Conservation (phyloP, 2,113 vertebrate species). For the Syrmaticus mikado region DNA sequence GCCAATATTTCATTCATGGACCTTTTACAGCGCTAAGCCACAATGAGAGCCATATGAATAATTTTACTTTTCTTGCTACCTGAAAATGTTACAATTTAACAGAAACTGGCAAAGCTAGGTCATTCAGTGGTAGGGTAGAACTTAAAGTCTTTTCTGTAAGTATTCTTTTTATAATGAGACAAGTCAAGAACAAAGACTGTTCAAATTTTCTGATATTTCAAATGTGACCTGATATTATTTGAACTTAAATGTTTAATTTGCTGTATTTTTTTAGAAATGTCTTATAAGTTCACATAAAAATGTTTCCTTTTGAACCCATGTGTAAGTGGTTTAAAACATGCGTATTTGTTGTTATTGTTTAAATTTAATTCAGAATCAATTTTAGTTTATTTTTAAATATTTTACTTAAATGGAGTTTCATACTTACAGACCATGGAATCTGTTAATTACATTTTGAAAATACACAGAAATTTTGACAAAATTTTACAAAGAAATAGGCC, state of each 20-base stretch:
- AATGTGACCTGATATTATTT: not conserved
- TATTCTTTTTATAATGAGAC: not conserved
- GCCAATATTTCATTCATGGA: not conserved
- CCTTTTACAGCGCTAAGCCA: not conserved
- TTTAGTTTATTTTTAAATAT: not conserved
- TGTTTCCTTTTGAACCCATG: not conserved
- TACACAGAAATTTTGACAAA: not conserved
- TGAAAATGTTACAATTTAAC: not conserved
- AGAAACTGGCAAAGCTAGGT: slow-evolving; percentile 50
- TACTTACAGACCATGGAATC: not conserved
- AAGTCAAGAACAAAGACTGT: not conserved
- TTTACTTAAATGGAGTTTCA: not conserved
- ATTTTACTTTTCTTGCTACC: not conserved
- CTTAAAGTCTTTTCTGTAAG: not conserved
- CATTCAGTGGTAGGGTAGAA: not conserved
- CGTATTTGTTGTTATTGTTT: not conserved
- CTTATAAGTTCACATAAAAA: not conserved
- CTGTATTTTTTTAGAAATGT: not conserved
- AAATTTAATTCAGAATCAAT: not conserved
- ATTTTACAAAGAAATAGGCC: not conserved
- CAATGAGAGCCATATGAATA: not conserved
- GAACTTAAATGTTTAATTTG: not conserved
- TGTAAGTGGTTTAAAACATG: not conserved
- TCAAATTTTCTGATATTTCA: not conserved
- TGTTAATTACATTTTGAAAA: not conserved